Base-by-base conservation (phyloP, 2,113 vertebrate genomes). In the Asarcornis scutulata region DNA sequence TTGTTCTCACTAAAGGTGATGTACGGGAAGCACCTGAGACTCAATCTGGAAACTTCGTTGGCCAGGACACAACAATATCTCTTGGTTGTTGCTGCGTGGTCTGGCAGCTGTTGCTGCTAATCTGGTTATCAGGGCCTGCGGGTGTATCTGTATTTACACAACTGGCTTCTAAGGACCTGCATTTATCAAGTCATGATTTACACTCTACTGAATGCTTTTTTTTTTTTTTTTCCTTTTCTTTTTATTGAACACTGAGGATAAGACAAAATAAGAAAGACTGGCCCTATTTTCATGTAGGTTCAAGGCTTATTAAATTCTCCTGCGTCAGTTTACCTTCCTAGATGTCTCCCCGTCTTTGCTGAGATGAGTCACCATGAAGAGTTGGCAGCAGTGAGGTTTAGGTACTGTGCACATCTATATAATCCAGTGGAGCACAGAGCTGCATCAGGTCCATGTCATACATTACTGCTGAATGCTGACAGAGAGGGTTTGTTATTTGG, bases 71-170 rank as follows among this genome's bases (percentile, higher is more conserved):
- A 97, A 87, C 89, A 95, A 40, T 84, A 92, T 95, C 77, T 93
- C 62, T 88, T 89, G 91, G 93, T 96, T 95, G 90, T 89, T 97
- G 91, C 88, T 97, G 95, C 91, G 1, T 95, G 93, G 93, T 96
- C 95, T 96, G 93, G 95, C 96, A 97, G 95, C 95, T 97, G 96
- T 62, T 96, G 73, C 91, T 96, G 77, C 93, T 96, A 97, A 97
- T 96, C 96, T 96, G 81, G 88, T 97, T 93, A 95, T 97, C 96
- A 96, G 91, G 96, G 96, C 96, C 96, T 96, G 95, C 93, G 96
- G 96, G 96, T 96, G 93, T 96, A 94, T 93, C 88, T 7, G 26
- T 97, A 96, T 96, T 96, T 97, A 96, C 95, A 96, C 95, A 97
- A 95, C 95, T 96, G 95, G 93, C 95, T 97, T 97, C 96, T 97